Base-by-base conservation (phyloP, 2,888 invertebrate genomes). In the Noctua comes region DNA sequence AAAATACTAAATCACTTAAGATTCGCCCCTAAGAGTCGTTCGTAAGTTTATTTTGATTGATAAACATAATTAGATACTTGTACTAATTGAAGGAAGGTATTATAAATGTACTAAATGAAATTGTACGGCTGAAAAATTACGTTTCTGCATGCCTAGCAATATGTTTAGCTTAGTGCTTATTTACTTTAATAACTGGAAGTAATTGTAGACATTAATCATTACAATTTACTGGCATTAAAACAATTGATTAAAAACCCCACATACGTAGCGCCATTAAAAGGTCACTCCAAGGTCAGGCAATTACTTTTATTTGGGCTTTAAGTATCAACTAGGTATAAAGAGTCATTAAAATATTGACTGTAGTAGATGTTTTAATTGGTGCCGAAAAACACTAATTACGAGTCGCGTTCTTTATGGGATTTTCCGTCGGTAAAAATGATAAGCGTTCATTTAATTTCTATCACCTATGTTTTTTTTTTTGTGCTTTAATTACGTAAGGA, bases 111-210 rank as follows among this genome's bases (percentile, higher is more conserved):
- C 10, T 51, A 31, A 77, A 54, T 31, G n/a, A 46, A 54, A 36
- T 1, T 10, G 16, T 21, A 40, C 5, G 24, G 7, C 18, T 79
- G 48, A 57, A 77, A 77, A 48, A 68, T 79, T 59, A 77, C 57
- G 40, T 48, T 68, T 48, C 36, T 59, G 1, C 27, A 48, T 62
- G 31, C 48, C 5, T 43, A 59, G 13, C 40, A 77, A 69, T 51
- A 7, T 46, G 18, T 36, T 31, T 31, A 48, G 16, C 36, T 48
- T 16, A 18, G 27, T 40, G 31, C 40, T 43, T 69, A 11, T 62
- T 51, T 31, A 48, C 13, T 40, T 77, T 46, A 77, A 77, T 40
- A 46, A 77, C 46, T 46, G 27, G 36, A 31, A 68, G 40, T 68
- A 48, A 59, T 79, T 79, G 40, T 21, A 16, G 31, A 18, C 10